Evolutionary conservation across 2,113 vertebrate genomes (phyloP), one percentile per base, ranked within the genome.

Genomic region (Malurus melanocephalus): DNA sequence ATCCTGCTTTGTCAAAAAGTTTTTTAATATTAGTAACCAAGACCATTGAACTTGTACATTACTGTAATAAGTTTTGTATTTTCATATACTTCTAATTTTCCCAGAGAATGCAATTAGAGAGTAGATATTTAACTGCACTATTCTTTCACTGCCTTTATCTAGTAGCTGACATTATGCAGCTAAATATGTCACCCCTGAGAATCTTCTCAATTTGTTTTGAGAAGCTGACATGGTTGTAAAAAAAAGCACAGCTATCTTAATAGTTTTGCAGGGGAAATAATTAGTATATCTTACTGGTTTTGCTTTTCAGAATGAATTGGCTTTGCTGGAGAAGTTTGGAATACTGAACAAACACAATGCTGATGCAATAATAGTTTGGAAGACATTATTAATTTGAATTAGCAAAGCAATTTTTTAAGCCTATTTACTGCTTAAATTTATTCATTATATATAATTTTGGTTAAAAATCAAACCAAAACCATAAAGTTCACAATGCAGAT

Each of bases 281-380:
- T 75, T 71, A 89, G 68, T 57, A 93, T 92, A 75, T 64, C 40
- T 56, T 83, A 61, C n/a, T 71, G 30, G 26, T 67, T 19, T 83
- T 69, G 40, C 69, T 78, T 80, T 94, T 84, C 77, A 91, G 45
- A 93, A 91, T 74, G 87, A 83, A 88, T 93, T 84, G 88, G 24
- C 43, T 90, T 56, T 81, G 57, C 30, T 56, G 49, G 45, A 80
- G 60, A 74, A 90, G 48, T 83, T 86, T 27, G 72, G 59, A 67
- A 75, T 45, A 59, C 30, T 33, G 60, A 66, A 59, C 24, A 62
- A 88, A 88, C 10, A 48, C 38, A 59, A 38, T 56, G 64, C 10
- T 32, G 48, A 77, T 56, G 40, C 40, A 83, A 27, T 48, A 77
- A 93, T 43, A 59, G 27, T 60, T 26, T 16, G 40, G 76, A 85